Evolutionary conservation across 2,888 invertebrate genomes (phyloP), one percentile per base, ranked within the genome.

Genomic region (Drosophila parthenogenetica): DNA sequence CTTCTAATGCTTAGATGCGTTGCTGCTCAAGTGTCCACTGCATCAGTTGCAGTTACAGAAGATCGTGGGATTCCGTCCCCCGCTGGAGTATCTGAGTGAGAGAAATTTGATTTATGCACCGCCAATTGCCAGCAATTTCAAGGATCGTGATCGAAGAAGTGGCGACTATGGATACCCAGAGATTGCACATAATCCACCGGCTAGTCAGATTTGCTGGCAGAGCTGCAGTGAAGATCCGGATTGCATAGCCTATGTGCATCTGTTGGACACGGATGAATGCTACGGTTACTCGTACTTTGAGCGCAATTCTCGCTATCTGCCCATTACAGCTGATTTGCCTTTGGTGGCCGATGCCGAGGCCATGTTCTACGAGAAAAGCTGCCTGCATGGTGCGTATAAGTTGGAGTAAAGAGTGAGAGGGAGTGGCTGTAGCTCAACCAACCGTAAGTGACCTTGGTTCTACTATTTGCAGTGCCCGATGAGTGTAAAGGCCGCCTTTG

Each of bases 401-500:
- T 7, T 7, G 62, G 29, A 4, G n/a, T n/a, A n/a, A n/a, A 5
- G 22, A 5, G 22, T 5, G 22, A 5, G 22, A 5, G 70, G 74
- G 69, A 62, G 43, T 50, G 11, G 5, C 13, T 4, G 14, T 3
- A 3, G 32, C 48, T 32, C 11, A 16, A 11, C 14, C 17, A 48
- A 48, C 59, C 69, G 49, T 69, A 55, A 14, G 8, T 35, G 14
- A 61, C 54, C 49, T 32, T 48, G 22, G 11, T 42, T 58, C n/a
- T 14, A 0, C 7, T 29, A 35, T 13, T 73, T 73, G 54, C 77
- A 94, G 94, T 94, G 79, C 93, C 94, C 46, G 79, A 87, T 25
- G 89, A 81, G 45, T 96, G 96, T 90, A 92, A 93, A 51, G 91
- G 92, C 8, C 94, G 95, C 64, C 94, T 95, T 81, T 97, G 97